Evolutionary conservation across 2,888 invertebrate species (phyloP).

Genomic region (Pyrochroa serraticornis): DNA sequence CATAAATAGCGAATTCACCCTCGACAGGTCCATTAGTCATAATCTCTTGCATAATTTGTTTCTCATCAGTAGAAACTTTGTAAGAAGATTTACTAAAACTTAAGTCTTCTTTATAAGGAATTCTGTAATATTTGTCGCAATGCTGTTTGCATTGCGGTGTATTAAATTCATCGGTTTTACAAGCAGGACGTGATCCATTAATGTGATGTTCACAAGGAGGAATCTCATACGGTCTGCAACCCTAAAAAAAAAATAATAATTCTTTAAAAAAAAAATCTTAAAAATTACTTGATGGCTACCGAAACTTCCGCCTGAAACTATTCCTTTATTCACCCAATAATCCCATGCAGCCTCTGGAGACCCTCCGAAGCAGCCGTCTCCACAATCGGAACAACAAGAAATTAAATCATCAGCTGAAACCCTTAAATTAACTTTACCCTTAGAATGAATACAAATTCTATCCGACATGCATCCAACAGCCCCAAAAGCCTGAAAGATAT

Average conservation of each 20-base stretch:
- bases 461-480: conserved; percentile 93
- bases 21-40: conserved; percentile 87
- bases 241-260: conserved; percentile 56
- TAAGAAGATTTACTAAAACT: conserved; percentile 73
- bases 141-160: conserved; percentile 81
- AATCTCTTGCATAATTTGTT: conserved; percentile 82
- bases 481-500: conserved; percentile 73
- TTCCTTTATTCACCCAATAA: conserved; percentile 82
- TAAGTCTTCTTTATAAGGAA: conserved; percentile 75
- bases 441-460: conserved; percentile 81
- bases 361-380: conserved; percentile 85
- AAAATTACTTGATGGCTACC: conserved; percentile 65
- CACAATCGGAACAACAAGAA: conserved; percentile 80
- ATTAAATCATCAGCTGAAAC: conserved; percentile 86
- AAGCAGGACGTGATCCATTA: conserved; percentile 76
- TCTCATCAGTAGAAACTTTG: conserved; percentile 67
- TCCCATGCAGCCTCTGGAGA: conserved; percentile 84
- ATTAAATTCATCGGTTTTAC: conserved; percentile 67
- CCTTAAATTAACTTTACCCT: conserved; percentile 72
- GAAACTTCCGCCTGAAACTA: conserved; percentile 88
- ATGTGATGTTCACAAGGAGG: conserved; percentile 90
- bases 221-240: conserved; percentile 87
- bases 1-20: conserved; percentile 85
- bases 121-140: conserved; percentile 74
- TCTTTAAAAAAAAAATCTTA: not conserved